Percentiles rank a stretch among this genome's conserved stretches.
phyloP scores from a whole-genome alignment of 2,113 vertebrate species.

The Petroica traversi region DNA sequence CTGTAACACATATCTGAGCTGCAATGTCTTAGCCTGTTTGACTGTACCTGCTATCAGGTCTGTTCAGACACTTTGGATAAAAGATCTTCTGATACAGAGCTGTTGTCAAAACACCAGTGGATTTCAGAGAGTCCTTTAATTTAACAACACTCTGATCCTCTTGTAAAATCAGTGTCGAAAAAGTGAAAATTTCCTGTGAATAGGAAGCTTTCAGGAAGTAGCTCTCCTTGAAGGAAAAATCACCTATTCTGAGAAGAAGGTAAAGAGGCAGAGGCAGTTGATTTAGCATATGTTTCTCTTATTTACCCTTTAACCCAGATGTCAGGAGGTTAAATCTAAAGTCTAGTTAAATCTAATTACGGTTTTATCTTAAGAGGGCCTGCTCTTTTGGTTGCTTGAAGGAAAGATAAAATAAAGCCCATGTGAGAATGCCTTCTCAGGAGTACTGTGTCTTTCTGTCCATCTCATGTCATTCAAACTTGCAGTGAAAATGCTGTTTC shows the following conservation, averaged over 20 bases:
- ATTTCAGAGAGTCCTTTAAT: neutral
- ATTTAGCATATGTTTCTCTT: neutral
- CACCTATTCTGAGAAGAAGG: neutral
- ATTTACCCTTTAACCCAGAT: neutral
- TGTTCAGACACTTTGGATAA: neutral
- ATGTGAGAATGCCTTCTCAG: neutral
- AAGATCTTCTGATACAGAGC: neutral
- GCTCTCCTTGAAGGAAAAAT: neutral
- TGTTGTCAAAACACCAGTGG: neutral
- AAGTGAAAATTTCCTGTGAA: neutral
- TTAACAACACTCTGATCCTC: neutral
- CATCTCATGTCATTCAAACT: neutral
- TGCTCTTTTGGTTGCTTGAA: neutral
- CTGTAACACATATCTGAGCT: neutral
- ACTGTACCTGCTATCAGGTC: neutral
- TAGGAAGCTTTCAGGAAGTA: neutral
- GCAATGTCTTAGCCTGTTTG: neutral
- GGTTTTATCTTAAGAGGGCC: neutral
- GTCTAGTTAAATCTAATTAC: neutral
- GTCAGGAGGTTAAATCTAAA: neutral
- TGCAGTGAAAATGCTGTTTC: neutral
- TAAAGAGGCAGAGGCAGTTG: neutral
- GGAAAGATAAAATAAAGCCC: neutral
- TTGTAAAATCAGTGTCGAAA: neutral
- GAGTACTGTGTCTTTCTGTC: neutral